A percentile compares a stretch with the other conserved stretches of the same genome.
Evolutionary conservation across 2,888 invertebrate species (phyloP).

Genomic region (Sarcophaga rosellei): DNA sequence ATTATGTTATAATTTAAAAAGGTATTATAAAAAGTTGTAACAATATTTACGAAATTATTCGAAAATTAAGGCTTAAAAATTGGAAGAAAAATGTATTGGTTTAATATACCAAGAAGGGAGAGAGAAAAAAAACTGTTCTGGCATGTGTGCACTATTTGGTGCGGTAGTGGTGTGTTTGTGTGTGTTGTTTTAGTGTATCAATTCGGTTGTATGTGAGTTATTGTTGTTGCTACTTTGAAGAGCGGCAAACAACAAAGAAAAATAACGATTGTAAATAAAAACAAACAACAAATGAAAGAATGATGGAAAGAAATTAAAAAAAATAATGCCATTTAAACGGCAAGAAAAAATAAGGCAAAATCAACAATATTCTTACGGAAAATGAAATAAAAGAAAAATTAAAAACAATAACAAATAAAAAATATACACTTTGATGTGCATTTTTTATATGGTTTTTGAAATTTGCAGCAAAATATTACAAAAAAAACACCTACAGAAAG

Average conservation of each 20-base stretch:
- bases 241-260: constrained; percentile 69
- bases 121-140: constrained; percentile 44
- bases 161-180: constrained; percentile 49
- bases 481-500: constrained; percentile 23
- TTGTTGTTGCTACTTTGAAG: constrained; percentile 35
- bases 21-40: constrained; percentile 43
- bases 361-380: constrained; percentile 17
- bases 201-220: constrained; percentile 29
- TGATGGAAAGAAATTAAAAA: constrained; percentile 23
- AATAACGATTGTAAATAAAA: constrained; percentile 68
- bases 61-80: constrained; percentile 11
- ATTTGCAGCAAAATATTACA: not conserved
- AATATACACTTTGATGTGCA: constrained; percentile 47
- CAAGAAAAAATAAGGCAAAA: constrained; percentile 35
- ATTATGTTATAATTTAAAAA: constrained; percentile 39
- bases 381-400: constrained; percentile 13
- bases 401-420: constrained; percentile 30
- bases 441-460: constrained; percentile 19
- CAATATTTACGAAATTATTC: not conserved
- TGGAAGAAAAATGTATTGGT: not conserved
- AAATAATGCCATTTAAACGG: constrained; percentile 7
- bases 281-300: constrained; percentile 55
- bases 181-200: constrained; percentile 38
- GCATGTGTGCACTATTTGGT: constrained; percentile 61
- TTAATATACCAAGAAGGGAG: constrained; percentile 18